Percentiles rank a stretch among this genome's conserved stretches.
phyloP scores from a whole-genome alignment of 2,113 vertebrate genomes.

The Triplophysa rosa region DNA sequence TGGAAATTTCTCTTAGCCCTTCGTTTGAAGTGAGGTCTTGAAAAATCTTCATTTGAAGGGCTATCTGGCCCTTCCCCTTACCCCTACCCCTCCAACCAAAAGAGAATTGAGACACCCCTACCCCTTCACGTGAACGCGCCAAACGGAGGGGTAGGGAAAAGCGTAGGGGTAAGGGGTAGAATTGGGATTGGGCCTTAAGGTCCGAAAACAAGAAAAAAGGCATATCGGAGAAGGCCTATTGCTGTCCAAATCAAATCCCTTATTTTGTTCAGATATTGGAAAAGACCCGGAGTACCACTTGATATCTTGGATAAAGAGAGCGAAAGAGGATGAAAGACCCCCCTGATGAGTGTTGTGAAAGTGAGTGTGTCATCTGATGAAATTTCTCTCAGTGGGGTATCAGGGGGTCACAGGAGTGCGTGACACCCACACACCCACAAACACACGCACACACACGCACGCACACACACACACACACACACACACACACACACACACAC shows the following conservation, averaged over 20 bases:
- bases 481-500: slow-evolving; percentile 28
- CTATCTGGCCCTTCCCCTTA: too few relatives aligned
- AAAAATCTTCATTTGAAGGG: too few relatives aligned
- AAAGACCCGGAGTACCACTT: slow-evolving; percentile 15
- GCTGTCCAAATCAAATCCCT: slow-evolving; percentile 20
- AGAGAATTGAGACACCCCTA: too few relatives aligned
- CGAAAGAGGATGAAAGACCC: slow-evolving; percentile 43
- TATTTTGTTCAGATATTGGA: slow-evolving; percentile 35
- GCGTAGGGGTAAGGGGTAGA: too few relatives aligned
- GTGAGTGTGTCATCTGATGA: slow-evolving; percentile 73
- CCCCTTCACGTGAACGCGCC: too few relatives aligned
- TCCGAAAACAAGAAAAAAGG: background rate
- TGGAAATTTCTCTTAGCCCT: too few relatives aligned
- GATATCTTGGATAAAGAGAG: slow-evolving; percentile 23
- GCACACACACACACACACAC: slow-evolving; percentile 24
- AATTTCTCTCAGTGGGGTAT: slow-evolving; percentile 72
- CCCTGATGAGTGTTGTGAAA: slow-evolving; percentile 50
- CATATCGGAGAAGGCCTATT: background rate
- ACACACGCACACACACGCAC: slow-evolving; percentile 28
- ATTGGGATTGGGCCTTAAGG: too few relatives aligned
- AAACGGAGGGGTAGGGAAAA: too few relatives aligned
- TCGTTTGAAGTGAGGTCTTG: too few relatives aligned
- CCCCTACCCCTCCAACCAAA: too few relatives aligned
- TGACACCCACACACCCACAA: background rate
- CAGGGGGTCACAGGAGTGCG: slow-evolving; percentile 66